These are phyloP conservation scores for Alouatta palliata DNA, from an alignment of 2,113 vertebrate species.

Conservation along the genomic window DNA sequence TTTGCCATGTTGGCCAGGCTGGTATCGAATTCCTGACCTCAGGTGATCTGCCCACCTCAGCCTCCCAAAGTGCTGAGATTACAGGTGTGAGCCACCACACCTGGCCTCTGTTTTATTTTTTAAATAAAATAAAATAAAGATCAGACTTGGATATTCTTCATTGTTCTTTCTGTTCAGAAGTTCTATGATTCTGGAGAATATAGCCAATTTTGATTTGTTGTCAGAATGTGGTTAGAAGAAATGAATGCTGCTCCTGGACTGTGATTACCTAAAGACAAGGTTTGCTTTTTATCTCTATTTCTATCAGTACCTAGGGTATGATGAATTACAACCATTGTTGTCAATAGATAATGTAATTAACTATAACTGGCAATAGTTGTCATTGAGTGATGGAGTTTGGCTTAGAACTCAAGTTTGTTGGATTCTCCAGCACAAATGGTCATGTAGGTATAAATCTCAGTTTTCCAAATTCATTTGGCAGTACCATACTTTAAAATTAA, in stretches of 20 bases:
- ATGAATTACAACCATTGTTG: neutral
- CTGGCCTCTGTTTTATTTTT: too few species aligned
- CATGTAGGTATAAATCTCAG: neutral
- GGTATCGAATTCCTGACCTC: too few species aligned
- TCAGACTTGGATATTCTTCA: neutral
- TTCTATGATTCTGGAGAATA: conserved; percentile 11
- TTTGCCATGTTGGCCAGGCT: too few species aligned
- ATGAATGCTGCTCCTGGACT: neutral
- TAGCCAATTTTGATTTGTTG: neutral
- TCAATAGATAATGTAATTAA: too few species aligned
- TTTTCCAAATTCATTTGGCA: neutral
- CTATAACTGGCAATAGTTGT: too few species aligned
- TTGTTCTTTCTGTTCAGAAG: neutral
- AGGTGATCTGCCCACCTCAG: too few species aligned
- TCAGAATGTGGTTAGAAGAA: neutral
- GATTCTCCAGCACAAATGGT: neutral
- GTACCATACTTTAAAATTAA: neutral
- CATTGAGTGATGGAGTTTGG: neutral
- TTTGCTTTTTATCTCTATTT: neutral
- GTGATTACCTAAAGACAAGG: neutral
- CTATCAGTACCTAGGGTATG: neutral
- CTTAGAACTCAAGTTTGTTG: neutral
- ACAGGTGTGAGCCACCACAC: too few species aligned
- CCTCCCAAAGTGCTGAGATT: too few species aligned
- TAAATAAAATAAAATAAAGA: too few species aligned